These are phyloP conservation scores for Labia minor DNA, from an alignment of 2,888 invertebrate genomes.

Conservation along the genomic window DNA sequence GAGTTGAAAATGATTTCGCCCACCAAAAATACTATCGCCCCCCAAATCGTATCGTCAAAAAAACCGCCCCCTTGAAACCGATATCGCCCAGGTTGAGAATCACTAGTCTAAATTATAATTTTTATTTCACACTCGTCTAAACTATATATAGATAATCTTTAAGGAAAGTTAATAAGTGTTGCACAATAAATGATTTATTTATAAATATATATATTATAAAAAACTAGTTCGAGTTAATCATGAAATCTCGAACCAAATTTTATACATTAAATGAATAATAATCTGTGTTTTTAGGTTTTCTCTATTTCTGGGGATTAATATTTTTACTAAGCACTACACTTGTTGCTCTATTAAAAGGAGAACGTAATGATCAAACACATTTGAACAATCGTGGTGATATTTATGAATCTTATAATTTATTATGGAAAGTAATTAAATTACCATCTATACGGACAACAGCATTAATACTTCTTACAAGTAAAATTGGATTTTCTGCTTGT, in stretches of 20 bases:
- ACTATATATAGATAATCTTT: too few species aligned
- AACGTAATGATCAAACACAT: slow-evolving; percentile 40
- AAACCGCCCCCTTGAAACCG: too few species aligned
- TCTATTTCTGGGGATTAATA: slow-evolving; percentile 89
- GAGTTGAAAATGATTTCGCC: too few species aligned
- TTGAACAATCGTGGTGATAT: slow-evolving; percentile 40
- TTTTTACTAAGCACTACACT: slow-evolving; percentile 85
- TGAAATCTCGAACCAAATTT: too few species aligned
- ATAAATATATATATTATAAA: neutral
- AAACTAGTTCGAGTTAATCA: too few species aligned
- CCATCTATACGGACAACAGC: slow-evolving; percentile 70
- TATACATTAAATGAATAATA: too few species aligned
- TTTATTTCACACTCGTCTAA: too few species aligned
- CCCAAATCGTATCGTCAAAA: too few species aligned
- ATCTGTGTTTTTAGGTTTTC: slow-evolving; percentile 52
- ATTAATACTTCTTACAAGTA: slow-evolving; percentile 74
- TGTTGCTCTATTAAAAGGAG: slow-evolving; percentile 78
- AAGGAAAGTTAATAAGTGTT: neutral
- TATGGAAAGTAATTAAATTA: slow-evolving; percentile 72
- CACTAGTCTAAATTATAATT: too few species aligned
- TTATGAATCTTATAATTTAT: slow-evolving; percentile 66
- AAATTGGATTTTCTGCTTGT: slow-evolving; percentile 92
- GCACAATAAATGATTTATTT: neutral
- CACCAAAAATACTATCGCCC: too few species aligned
- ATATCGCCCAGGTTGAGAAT: too few species aligned